phyloP scores from a whole-genome alignment of 2,113 vertebrate species.

The Cyrtonyx montezumae region DNA sequence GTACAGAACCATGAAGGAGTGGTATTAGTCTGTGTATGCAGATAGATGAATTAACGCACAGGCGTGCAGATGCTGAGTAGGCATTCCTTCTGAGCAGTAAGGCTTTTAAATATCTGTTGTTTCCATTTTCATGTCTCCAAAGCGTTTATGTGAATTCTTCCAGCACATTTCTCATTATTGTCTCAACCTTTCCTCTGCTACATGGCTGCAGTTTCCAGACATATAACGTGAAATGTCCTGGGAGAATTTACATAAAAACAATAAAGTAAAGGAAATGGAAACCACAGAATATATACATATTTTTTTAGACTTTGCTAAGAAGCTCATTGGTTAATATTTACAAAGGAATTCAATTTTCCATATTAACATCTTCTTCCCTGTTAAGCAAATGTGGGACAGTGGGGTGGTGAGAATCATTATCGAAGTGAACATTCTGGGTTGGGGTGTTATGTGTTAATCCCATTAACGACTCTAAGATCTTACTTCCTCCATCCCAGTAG shows the following conservation, averaged over 20 bases:
- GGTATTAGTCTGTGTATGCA: not conserved
- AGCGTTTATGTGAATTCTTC: slow-evolving; percentile 83
- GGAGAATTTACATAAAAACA: slow-evolving; percentile 80
- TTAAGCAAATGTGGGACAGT: slow-evolving; percentile 45
- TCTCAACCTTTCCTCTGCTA: slow-evolving; percentile 71
- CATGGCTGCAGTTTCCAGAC: slow-evolving; percentile 80
- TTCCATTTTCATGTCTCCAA: slow-evolving; percentile 81
- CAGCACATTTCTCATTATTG: slow-evolving; percentile 83
- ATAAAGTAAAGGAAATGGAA: slow-evolving; percentile 78
- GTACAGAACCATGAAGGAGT: no score
- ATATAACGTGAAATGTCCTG: slow-evolving; percentile 80
- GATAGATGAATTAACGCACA: not conserved
- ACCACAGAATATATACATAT: slow-evolving; percentile 68
- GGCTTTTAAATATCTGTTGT: slow-evolving; percentile 79
- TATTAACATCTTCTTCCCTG: slow-evolving; percentile 64
- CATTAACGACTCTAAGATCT: slow-evolving; percentile 64
- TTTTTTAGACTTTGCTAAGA: slow-evolving; percentile 52
- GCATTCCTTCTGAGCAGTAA: slow-evolving; percentile 50
- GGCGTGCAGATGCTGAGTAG: slow-evolving; percentile 25
- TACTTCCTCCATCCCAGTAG: slow-evolving; percentile 12
- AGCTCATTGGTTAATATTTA: slow-evolving; percentile 58
- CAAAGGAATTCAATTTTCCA: slow-evolving; percentile 65
- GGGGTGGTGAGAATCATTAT: slow-evolving; percentile 43
- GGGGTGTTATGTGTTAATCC: slow-evolving; percentile 66
- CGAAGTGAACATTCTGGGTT: slow-evolving; percentile 59